A percentile compares a stretch with the other conserved stretches of the same genome.
Evolutionary conservation across 2,888 invertebrate genomes (phyloP).

Genomic region (Campoplex nolae): DNA sequence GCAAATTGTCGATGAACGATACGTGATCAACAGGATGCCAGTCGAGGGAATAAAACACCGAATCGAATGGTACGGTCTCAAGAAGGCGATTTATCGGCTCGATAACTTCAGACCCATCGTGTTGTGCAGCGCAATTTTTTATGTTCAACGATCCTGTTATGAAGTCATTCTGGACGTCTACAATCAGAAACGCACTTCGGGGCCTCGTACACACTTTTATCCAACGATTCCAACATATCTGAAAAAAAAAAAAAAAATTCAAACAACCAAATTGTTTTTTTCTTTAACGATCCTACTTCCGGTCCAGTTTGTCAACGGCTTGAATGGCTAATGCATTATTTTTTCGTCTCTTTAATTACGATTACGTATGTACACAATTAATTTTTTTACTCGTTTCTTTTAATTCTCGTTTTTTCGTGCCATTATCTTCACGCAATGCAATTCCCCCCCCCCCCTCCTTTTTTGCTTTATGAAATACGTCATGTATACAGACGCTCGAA

Average conservation of each 20-base stretch:
- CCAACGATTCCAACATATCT: constrained; percentile 95
- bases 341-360: neutral
- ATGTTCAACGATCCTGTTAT: constrained; percentile 97
- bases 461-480: neutral
- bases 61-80: constrained; percentile 93
- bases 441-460: neutral
- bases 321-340: no score
- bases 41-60: constrained; percentile 96
- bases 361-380: neutral
- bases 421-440: neutral
- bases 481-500: neutral
- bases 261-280: neutral
- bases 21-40: constrained; percentile 99
- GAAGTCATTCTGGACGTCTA: constrained; percentile 99
- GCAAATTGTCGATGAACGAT: constrained; percentile 97
- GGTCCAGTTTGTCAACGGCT: no score
- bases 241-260: neutral
- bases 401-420: neutral
- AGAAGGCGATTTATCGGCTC: constrained; percentile 95
- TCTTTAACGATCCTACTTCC: neutral
- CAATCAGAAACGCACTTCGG: constrained; percentile 94
- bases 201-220: constrained; percentile 92
- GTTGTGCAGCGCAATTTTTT: constrained; percentile 96
- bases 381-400: neutral
- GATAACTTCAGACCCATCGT: constrained; percentile 95